These are phyloP conservation scores for Apodemus speciosus DNA, from an alignment of 2,113 vertebrate species.

Conservation along the genomic window DNA sequence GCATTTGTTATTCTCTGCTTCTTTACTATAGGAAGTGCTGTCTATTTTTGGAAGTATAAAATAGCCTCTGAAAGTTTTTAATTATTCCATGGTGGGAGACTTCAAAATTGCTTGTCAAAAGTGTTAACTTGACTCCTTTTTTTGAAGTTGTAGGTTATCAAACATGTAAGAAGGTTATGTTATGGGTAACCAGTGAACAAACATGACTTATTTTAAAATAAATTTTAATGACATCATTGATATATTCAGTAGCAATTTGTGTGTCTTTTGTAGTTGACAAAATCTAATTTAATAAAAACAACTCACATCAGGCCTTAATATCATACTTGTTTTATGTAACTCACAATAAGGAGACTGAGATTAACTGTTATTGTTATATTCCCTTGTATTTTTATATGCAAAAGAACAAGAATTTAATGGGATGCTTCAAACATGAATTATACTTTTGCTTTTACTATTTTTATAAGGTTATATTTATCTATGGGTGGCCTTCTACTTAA, in stretches of 20 bases:
- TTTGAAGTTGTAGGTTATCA: constrained; percentile 55
- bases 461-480: background rate
- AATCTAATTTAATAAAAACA: background rate
- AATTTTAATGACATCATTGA: constrained; percentile 38
- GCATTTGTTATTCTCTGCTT: too few species aligned
- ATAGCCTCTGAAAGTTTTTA: constrained; percentile 62
- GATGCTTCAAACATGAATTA: background rate
- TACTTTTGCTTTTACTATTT: background rate
- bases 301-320: background rate
- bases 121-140: constrained; percentile 56
- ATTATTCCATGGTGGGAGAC: constrained; percentile 59
- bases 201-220: background rate
- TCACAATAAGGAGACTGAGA: background rate
- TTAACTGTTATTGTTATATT: background rate
- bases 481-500: background rate
- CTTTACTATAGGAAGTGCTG: background rate
- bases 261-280: background rate
- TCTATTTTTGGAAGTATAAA: constrained; percentile 28
- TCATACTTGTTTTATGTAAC: background rate
- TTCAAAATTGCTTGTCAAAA: constrained; percentile 61
- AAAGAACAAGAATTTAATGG: background rate
- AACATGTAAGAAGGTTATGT: background rate
- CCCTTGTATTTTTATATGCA: background rate
- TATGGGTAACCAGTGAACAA: background rate
- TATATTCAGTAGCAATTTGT: background rate